These are phyloP conservation scores for Mylabris phalerata DNA, from an alignment of 1,140 invertebrate species.

Conservation along the genomic window DNA sequence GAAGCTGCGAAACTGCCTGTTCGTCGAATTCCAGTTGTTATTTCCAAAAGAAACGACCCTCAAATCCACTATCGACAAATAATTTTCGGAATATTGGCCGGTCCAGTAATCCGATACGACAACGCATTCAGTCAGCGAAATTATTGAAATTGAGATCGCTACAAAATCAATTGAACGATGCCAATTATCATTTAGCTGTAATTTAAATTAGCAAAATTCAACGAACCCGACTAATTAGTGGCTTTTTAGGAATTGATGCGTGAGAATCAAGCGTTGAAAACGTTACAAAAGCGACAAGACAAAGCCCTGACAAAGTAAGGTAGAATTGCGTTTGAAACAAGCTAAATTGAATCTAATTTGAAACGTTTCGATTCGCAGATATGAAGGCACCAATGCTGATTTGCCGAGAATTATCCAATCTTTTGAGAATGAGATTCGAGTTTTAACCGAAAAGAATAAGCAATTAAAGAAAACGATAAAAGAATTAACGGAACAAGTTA, in stretches of 20 bases:
- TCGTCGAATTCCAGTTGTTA: conserved; percentile 39
- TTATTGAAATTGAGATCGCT: conserved; percentile 64
- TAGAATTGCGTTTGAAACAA: background rate
- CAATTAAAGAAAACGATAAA: conserved; percentile 56
- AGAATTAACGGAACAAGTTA: conserved; percentile 53
- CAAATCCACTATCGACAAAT: conserved; percentile 33
- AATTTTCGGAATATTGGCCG: conserved; percentile 17
- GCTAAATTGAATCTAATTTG: conserved; percentile 5
- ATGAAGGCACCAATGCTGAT: conserved; percentile 68
- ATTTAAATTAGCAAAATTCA: conserved; percentile 27
- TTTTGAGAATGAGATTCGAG: conserved; percentile 67
- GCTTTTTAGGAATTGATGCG: conserved; percentile 58
- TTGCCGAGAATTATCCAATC: conserved; percentile 63
- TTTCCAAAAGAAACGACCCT: conserved; percentile 36
- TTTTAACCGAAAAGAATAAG: conserved; percentile 62
- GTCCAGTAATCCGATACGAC: conserved; percentile 45
- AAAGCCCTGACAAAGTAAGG: conserved; percentile 56
- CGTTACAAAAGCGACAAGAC: conserved; percentile 68
- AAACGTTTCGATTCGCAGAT: conserved; percentile 40
- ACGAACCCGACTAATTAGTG: conserved; percentile 4
- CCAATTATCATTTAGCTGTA: conserved; percentile 68
- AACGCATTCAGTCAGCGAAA: conserved; percentile 68
- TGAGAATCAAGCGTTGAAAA: conserved; percentile 66
- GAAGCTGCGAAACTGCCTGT: conserved; percentile 37
- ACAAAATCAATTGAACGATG: conserved; percentile 72